phyloP scores from a whole-genome alignment of 2,888 invertebrate species.

The Acanthococcus lagerstroemiae region DNA sequence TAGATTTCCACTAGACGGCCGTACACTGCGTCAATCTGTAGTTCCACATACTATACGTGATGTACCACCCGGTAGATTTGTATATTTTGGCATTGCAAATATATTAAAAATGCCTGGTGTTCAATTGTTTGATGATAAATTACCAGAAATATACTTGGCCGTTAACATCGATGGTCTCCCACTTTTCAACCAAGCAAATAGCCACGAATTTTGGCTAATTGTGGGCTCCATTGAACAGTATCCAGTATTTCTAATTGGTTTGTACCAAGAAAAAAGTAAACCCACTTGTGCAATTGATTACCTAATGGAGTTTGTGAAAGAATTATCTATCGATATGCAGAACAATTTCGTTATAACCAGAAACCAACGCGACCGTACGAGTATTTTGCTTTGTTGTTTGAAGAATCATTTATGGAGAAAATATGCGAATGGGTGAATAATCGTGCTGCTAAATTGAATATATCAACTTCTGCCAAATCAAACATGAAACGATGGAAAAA shows the following conservation, averaged over 20 bases:
- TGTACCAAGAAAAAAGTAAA: background rate
- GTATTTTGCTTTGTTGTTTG: too few relatives aligned
- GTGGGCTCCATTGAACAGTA: background rate
- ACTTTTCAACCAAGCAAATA: background rate
- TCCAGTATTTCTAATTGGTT: constrained; percentile 3
- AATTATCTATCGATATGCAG: too few relatives aligned
- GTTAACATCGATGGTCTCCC: constrained; percentile 9
- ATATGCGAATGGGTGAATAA: too few relatives aligned
- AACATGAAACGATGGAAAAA: too few relatives aligned
- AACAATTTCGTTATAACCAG: too few relatives aligned
- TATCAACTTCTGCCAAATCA: too few relatives aligned
- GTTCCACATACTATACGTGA: background rate
- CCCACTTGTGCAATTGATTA: constrained; percentile 2
- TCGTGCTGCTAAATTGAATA: too few relatives aligned
- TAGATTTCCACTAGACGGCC: background rate
- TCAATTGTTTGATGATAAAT: background rate
- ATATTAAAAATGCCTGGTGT: background rate
- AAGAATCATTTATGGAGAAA: too few relatives aligned
- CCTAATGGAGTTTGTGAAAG: constrained; percentile 3
- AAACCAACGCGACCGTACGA: too few relatives aligned
- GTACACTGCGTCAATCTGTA: background rate
- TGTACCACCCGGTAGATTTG: background rate
- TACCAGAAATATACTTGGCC: background rate
- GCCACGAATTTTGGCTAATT: constrained; percentile 2
- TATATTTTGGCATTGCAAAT: constrained; percentile 3